A percentile compares a stretch with the other conserved stretches of the same genome.
Evolutionary conservation across 2,888 invertebrate species (phyloP).

Genomic region (Cerceris rybyensis): DNA sequence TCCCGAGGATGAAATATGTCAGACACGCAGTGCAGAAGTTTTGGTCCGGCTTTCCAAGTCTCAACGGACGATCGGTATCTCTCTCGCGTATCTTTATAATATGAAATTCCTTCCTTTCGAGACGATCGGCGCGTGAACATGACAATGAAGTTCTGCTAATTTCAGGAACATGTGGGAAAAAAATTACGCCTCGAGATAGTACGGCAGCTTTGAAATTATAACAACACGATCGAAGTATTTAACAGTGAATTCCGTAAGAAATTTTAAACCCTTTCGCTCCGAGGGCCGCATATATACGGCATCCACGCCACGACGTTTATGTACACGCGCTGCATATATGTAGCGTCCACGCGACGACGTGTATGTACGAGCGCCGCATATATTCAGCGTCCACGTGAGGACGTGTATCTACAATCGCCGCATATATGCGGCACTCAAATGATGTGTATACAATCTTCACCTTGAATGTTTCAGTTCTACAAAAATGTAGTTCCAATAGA

Average conservation of each 20-base stretch:
- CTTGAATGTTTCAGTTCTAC: not conserved
- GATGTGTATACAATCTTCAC: no score
- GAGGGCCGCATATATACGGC: no score
- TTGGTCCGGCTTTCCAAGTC: slow-evolving; percentile 37
- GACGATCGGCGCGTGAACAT: not conserved
- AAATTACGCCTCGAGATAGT: not conserved
- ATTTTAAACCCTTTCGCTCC: no score
- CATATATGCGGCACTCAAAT: no score
- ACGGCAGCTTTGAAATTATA: no score
- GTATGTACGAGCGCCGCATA: no score
- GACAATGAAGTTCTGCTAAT: not conserved
- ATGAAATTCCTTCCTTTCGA: slow-evolving; percentile 28
- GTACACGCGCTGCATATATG: no score
- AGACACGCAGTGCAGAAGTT: slow-evolving; percentile 57
- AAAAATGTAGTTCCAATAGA: not conserved
- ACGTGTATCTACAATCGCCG: no score
- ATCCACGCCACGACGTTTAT: no score
- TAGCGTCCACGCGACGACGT: no score
- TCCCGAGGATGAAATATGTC: slow-evolving; percentile 59
- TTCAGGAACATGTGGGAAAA: not conserved
- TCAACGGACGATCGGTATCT: slow-evolving; percentile 29
- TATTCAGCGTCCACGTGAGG: no score
- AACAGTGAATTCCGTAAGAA: not conserved
- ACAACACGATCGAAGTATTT: no score
- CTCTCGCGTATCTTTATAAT: slow-evolving; percentile 24